A percentile compares a stretch with the other conserved stretches of the same genome.
phyloP scores from a whole-genome alignment of 92 coral and sea anemone species.

The Palythoa grandiflora region DNA sequence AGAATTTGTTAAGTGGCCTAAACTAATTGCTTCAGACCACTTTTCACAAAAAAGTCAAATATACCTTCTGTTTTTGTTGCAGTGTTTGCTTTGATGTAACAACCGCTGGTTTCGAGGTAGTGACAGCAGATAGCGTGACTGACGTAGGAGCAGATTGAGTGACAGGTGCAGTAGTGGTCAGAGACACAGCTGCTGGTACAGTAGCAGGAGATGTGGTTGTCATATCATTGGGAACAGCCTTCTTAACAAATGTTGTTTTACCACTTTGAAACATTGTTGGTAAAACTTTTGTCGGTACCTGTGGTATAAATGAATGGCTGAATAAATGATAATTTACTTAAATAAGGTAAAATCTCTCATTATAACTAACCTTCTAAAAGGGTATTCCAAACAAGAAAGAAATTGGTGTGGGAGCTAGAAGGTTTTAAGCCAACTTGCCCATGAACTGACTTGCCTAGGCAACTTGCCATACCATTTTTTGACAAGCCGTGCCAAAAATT shows the following conservation, averaged over 20 bases:
- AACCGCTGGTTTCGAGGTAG: neutral
- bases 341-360: too few relatives aligned
- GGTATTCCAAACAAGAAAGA: too few relatives aligned
- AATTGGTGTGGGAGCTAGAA: too few relatives aligned
- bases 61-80: slow-evolving; percentile 63
- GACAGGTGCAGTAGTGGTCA: slow-evolving; percentile 31
- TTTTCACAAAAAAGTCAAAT: neutral
- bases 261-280: slow-evolving; percentile 99
- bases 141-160: neutral
- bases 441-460: too few relatives aligned
- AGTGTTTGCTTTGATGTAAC: slow-evolving; percentile 43
- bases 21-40: too few relatives aligned
- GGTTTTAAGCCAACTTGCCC: too few relatives aligned
- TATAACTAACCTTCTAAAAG: too few relatives aligned
- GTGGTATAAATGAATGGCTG: neutral
- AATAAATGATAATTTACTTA: too few relatives aligned
- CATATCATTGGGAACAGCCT: slow-evolving; percentile 46
- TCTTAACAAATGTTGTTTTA: slow-evolving; percentile 86
- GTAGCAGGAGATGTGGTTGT: slow-evolving; percentile 21
- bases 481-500: too few relatives aligned
- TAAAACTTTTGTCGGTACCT: slow-evolving; percentile 56
- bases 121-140: slow-evolving; percentile 10
- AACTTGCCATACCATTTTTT: too few relatives aligned
- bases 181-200: slow-evolving; percentile 13
- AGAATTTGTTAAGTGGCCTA: too few relatives aligned